Percentiles rank a stretch among this genome's conserved stretches.
Conservation (phyloP, 1,140 invertebrate genomes). For the Papilio aristodemus region DNA sequence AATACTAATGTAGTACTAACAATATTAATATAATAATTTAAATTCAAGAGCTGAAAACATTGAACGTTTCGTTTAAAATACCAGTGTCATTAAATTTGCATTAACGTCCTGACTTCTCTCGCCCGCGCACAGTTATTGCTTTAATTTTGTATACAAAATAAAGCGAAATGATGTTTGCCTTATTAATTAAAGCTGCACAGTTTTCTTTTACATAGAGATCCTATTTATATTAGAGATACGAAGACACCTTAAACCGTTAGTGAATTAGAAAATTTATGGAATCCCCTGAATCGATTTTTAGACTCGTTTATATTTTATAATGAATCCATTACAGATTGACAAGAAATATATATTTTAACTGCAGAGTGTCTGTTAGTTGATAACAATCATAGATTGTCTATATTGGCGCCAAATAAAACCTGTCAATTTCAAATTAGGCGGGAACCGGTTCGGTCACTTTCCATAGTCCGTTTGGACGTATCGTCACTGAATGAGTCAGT, state of each 20-base stretch:
- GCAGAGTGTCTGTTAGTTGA: not conserved
- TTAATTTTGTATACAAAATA: conserved; percentile 15
- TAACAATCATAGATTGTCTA: not conserved
- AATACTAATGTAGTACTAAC: not conserved
- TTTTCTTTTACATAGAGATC: not conserved
- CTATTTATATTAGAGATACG: not conserved
- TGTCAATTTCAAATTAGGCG: conserved; percentile 52
- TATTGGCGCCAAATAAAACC: conserved; percentile 39
- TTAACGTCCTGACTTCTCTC: conserved; percentile 8
- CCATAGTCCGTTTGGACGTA: conserved; percentile 45
- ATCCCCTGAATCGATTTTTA: not conserved
- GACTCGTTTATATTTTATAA: not conserved
- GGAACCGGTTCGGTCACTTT: conserved; percentile 74
- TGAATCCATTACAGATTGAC: not conserved
- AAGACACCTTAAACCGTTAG: not conserved
- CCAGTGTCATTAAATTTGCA: conserved; percentile 20
- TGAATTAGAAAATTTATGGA: not conserved
- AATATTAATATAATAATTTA: not conserved
- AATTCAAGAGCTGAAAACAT: conserved; percentile 8
- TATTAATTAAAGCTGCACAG: not conserved
- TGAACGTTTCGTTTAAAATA: conserved; percentile 9
- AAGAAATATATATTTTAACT: not conserved
- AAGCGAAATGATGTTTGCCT: not conserved
- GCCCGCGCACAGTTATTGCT: conserved; percentile 4
- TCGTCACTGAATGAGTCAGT: conserved; percentile 71